Conservation (phyloP, 2,888 invertebrate species). For the Linnaemya vulpina region DNA sequence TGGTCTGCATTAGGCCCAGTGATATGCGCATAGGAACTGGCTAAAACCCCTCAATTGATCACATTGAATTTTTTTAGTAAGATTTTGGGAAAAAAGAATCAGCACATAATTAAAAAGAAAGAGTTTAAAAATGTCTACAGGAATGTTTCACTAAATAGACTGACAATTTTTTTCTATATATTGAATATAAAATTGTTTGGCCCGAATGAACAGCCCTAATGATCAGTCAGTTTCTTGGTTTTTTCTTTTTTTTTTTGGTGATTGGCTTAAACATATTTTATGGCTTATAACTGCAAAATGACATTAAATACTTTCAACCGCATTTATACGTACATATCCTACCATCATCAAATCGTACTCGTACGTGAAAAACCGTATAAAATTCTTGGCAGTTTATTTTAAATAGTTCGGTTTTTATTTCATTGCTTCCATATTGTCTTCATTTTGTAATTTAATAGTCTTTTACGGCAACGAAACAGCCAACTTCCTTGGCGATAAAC, state of each 20-base stretch:
- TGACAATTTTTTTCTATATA: too few species aligned
- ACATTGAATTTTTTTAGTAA: too few species aligned
- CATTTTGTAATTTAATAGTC: conserved; percentile 81
- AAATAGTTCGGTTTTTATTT: conserved; percentile 29
- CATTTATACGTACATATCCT: conserved; percentile 49
- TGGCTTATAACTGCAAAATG: conserved; percentile 78
- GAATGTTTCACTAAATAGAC: too few species aligned
- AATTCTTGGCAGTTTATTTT: conserved; percentile 42
- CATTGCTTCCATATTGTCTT: conserved; percentile 72
- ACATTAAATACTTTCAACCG: conserved; percentile 79
- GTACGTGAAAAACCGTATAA: not conserved
- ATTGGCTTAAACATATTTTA: conserved; percentile 72
- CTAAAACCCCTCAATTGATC: too few species aligned
- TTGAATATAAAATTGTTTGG: too few species aligned
- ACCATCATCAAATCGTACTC: conserved; percentile 7
- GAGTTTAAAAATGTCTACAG: too few species aligned
- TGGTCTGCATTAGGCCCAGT: too few species aligned
- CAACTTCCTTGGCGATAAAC: conserved; percentile 54
- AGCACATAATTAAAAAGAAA: too few species aligned
- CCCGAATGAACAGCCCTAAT: too few species aligned
- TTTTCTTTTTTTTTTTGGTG: conserved; percentile 25
- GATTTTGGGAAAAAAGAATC: too few species aligned
- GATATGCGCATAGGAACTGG: too few species aligned
- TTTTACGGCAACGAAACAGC: conserved; percentile 75
- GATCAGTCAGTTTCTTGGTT: not conserved